Conservation (phyloP, 2,113 vertebrate species). For the Chloropsis cyanopogon region DNA sequence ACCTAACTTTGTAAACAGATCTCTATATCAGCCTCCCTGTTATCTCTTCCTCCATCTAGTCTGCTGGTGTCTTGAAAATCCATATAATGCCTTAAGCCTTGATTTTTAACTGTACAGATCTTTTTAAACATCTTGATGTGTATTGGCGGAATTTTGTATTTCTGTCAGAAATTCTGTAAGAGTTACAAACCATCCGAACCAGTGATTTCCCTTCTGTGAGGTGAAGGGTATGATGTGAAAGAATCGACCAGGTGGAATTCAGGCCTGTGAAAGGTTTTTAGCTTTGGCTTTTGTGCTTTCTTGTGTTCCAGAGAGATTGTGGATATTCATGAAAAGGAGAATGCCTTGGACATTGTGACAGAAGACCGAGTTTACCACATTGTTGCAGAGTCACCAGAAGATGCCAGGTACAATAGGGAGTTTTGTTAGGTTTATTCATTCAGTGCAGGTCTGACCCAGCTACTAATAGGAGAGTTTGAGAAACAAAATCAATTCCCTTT, state of each 20-base stretch:
- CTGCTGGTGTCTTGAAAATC: neutral
- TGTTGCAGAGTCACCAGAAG: slow-evolving; percentile 90
- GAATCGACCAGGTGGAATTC: neutral
- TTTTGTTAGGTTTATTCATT: neutral
- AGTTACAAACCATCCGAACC: neutral
- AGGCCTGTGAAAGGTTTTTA: neutral
- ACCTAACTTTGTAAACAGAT: neutral
- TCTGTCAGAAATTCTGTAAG: neutral
- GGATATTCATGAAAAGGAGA: slow-evolving; percentile 93
- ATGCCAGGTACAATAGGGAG: slow-evolving; percentile 79
- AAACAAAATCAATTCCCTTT: neutral
- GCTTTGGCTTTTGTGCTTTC: neutral
- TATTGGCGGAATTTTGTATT: neutral
- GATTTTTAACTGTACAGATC: neutral
- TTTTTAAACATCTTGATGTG: neutral
- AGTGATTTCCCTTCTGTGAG: neutral
- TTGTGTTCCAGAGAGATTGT: slow-evolving; percentile 84
- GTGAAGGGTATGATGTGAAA: neutral
- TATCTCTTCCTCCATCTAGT: neutral
- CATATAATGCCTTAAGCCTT: neutral
- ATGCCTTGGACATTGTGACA: slow-evolving; percentile 89
- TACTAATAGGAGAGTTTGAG: neutral
- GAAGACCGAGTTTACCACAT: slow-evolving; percentile 90
- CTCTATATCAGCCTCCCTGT: neutral
- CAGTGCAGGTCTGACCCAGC: neutral